Percentiles rank a stretch among this genome's conserved stretches.
phyloP scores from a whole-genome alignment of 2,797 vertebrate genomes.

The Lutjanus argentimaculatus region DNA sequence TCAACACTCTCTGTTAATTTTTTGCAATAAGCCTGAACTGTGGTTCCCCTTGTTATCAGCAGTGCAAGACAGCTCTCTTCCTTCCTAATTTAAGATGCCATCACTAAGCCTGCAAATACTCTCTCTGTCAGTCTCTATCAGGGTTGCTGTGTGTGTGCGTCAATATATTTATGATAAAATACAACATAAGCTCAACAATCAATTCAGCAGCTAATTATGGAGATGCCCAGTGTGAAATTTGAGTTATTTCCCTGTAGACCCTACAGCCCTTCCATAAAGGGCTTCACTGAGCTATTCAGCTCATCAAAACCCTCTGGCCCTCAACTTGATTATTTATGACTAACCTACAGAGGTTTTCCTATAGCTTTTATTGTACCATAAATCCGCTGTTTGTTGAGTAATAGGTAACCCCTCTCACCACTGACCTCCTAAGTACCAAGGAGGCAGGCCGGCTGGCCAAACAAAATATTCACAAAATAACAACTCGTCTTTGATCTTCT shows the following conservation, averaged over 20 bases:
- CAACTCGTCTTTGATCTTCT: neutral
- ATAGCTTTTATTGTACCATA: conserved; percentile 33
- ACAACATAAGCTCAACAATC: neutral
- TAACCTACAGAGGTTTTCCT: conserved; percentile 25
- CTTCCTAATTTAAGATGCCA: conserved; percentile 38
- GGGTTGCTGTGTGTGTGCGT: neutral
- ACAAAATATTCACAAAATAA: conserved; percentile 2
- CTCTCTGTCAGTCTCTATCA: neutral
- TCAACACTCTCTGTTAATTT: conserved; percentile 11
- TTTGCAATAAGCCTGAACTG: conserved; percentile 8
- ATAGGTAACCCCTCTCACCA: neutral
- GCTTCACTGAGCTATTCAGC: conserved; percentile 4
- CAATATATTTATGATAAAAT: conserved; percentile 20
- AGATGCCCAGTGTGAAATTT: conserved; percentile 16
- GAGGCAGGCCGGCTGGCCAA: conserved; percentile 5
- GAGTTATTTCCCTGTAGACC: conserved; percentile 37
- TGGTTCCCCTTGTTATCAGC: conserved; percentile 18
- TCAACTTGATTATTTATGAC: conserved; percentile 50
- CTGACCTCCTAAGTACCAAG: neutral
- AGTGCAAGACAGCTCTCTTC: conserved; percentile 13
- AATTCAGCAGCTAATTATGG: conserved; percentile 24
- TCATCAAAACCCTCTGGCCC: conserved; percentile 32
- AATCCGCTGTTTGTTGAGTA: conserved; percentile 42
- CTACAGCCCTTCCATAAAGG: conserved; percentile 16
- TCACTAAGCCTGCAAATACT: conserved; percentile 16